Evolutionary conservation across 2,888 invertebrate genomes (phyloP), one percentile per base, ranked within the genome.

Genomic region (Leucophenga maculata): DNA sequence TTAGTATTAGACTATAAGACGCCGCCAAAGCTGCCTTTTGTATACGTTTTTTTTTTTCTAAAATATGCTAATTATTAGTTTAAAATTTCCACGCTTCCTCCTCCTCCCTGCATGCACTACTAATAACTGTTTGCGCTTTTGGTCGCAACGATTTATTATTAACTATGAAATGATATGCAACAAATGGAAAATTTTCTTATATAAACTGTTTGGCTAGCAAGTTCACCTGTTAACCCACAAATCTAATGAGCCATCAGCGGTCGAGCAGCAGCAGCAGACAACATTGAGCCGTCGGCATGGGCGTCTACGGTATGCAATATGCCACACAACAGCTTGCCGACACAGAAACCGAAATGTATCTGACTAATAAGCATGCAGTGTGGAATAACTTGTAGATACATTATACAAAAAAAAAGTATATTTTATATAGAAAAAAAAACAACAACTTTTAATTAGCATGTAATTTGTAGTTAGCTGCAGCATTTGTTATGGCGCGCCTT

Each of bases 211-310:
- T 72, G 75, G 70, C 65, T 70, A 68, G 72, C 77, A 11, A 62
- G 52, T 76, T 84, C 84, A 83, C 84, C 83, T 83, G 82, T 82
- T 83, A 80, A 83, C 84, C 83, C 84, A 83, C 73, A 83, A 84
- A 83, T 75, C 79, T 83, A 84, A 84, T 83, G 82, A 84, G 78
- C 79, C 82, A 78, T 80, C 80, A 77, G 39, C 39, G 39, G 11
- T 39, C 11, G 71, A 72, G 52, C 59, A n/a, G 26, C 46, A 26
- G 52, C 52, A 64, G 20, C 39, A 39, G 11, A 11, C 39, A 39
- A 6, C 39, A 11, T 9, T 8, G 39, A 39, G 39, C 39, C 11
- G 39, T 39, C 39, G 39, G 39, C 39, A 39, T 39, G 39, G 39
- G 39, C 39, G 39, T 39, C 39, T 39, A 39, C 39, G 1, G 3